phyloP scores from a whole-genome alignment of 2,888 invertebrate species.

The Ochlodes sylvanus region DNA sequence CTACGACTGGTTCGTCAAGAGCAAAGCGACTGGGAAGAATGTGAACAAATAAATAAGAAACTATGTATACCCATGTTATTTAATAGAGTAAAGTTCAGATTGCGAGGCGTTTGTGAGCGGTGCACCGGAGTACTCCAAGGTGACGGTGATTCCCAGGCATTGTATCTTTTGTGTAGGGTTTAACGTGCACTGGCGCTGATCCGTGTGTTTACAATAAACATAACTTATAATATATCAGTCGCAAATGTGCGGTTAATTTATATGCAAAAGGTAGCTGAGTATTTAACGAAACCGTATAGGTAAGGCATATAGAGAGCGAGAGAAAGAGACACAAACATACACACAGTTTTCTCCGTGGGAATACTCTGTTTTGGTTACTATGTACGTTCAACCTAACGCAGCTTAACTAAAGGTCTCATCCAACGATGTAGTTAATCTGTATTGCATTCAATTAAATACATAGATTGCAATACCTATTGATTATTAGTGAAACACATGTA shows the following conservation, averaged over 20 bases:
- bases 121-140: slow-evolving; percentile 12
- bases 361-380: background rate
- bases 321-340: no score
- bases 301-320: no score
- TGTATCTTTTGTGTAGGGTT: slow-evolving; percentile 1
- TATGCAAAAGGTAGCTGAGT: no score
- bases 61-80: background rate
- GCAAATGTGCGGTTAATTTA: no score
- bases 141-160: slow-evolving; percentile 31
- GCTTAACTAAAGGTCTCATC: slow-evolving; percentile 16
- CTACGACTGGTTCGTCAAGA: no score
- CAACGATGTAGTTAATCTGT: background rate
- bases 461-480: background rate
- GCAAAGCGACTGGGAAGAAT: no score
- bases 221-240: no score
- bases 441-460: background rate
- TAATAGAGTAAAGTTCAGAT: slow-evolving; percentile 20
- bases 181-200: background rate
- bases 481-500: background rate
- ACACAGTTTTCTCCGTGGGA: no score
- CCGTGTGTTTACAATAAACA: no score
- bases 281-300: no score
- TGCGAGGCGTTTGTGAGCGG: slow-evolving; percentile 13
- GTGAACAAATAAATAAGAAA: no score
- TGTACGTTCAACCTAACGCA: background rate